Percentiles rank a stretch among this genome's conserved stretches.
Evolutionary conservation across 2,888 invertebrate genomes (phyloP).

Genomic region (Hydrotaea diabolus): DNA sequence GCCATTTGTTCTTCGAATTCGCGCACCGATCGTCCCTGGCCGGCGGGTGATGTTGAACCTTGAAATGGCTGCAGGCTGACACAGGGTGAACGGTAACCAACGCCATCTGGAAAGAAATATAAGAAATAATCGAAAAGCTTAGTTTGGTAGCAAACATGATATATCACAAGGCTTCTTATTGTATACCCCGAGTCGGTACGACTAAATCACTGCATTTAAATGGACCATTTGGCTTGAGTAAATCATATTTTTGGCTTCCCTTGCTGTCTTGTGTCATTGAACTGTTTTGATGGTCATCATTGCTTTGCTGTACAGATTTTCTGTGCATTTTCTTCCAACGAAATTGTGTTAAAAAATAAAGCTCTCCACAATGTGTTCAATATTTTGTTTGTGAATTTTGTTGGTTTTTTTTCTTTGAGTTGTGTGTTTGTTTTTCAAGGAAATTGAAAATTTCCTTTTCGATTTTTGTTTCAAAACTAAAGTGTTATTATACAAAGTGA

Average conservation of each 20-base stretch:
- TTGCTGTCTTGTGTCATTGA: no score
- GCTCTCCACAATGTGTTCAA: conserved; percentile 27
- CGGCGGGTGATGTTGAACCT: conserved; percentile 77
- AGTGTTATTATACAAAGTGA: conserved; percentile 32
- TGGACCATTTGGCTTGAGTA: conserved; percentile 1
- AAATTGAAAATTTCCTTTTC: conserved; percentile 48
- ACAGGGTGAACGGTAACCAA: conserved; percentile 75
- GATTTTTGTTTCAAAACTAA: conserved; percentile 48
- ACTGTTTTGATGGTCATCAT: conserved; percentile 17
- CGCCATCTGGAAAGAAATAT: conserved; percentile 70
- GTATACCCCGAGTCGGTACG: conserved; percentile 26
- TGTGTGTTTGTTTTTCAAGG: conserved; percentile 54
- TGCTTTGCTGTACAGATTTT: conserved; percentile 44
- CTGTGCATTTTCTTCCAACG: conserved; percentile 53
- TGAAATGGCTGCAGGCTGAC: conserved; percentile 72
- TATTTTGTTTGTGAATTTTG: conserved; percentile 50
- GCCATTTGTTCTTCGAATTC: conserved; percentile 94
- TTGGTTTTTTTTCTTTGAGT: conserved; percentile 42
- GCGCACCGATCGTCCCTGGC: conserved; percentile 89
- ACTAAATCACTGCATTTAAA: conserved; percentile 53
- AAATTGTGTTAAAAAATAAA: no score
- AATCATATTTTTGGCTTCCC: no score
- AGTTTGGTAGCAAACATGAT: neutral
- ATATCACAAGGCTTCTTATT: neutral
- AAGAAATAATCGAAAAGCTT: neutral